These are phyloP conservation scores for Ellobius talpinus DNA, from an alignment of 2,113 vertebrate species.

Conservation along the genomic window DNA sequence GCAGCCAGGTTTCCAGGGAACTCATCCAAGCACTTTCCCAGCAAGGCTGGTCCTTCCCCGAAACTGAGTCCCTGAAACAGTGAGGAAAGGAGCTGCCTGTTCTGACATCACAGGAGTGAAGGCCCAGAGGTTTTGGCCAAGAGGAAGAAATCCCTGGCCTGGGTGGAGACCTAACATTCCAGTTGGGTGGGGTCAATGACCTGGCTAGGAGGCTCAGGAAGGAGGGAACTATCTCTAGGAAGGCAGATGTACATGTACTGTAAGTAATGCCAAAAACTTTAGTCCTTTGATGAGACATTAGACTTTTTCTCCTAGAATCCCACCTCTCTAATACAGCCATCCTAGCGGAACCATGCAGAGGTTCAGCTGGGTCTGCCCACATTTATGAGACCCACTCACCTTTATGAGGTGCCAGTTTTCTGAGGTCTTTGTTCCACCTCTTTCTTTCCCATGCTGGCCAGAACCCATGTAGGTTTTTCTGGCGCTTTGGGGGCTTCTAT, in stretches of 20 bases:
- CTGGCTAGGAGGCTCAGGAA: not conserved
- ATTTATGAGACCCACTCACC: too few species aligned
- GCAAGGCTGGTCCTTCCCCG: slow-evolving; percentile 17
- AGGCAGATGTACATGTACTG: not conserved
- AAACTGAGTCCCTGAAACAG: not conserved
- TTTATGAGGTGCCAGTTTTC: not conserved
- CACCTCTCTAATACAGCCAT: not conserved
- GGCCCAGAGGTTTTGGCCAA: too few species aligned
- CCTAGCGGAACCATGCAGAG: too few species aligned
- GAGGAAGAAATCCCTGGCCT: not conserved
- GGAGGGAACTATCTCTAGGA: not conserved
- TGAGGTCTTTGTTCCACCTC: not conserved
- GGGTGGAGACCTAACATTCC: not conserved
- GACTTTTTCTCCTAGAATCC: not conserved
- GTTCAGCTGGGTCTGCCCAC: not conserved
- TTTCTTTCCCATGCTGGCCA: not conserved
- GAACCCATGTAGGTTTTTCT: not conserved
- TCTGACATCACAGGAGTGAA: not conserved
- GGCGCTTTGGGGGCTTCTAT: not conserved
- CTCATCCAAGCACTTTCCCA: not conserved
- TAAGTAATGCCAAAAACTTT: not conserved
- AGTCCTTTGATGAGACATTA: not conserved
- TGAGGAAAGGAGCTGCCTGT: not conserved
- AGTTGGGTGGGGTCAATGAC: not conserved
- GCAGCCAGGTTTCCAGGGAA: not conserved